Evolutionary conservation across 1,140 invertebrate species (phyloP).

Genomic region (Colletes gigas): DNA sequence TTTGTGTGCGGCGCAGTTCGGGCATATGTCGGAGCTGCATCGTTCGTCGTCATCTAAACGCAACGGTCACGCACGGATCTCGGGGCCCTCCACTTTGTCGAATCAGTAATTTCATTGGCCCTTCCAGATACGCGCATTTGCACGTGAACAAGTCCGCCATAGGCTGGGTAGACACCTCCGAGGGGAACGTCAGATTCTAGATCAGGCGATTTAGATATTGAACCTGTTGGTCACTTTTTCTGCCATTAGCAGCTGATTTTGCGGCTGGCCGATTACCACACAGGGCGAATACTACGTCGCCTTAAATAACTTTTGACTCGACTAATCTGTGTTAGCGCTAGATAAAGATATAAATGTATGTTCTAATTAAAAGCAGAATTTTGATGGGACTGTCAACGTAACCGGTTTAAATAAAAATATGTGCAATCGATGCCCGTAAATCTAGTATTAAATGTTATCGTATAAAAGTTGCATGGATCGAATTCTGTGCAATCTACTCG

Average conservation of each 20-base stretch:
- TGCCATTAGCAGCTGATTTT: background rate
- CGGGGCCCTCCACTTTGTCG: background rate
- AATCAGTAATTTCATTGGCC: slow-evolving; percentile 9
- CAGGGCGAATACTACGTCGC: no score
- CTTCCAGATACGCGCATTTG: slow-evolving; percentile 15
- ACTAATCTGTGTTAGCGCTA: no score
- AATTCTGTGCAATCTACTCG: no score
- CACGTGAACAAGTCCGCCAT: background rate
- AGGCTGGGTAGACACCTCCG: background rate
- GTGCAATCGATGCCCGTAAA: no score
- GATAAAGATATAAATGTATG: no score
- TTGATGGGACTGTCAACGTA: no score
- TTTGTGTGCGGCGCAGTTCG: slow-evolving; percentile 13
- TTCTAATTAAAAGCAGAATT: no score
- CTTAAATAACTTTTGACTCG: no score
- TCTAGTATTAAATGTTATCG: no score
- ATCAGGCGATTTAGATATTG: background rate
- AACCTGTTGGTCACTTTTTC: no score
- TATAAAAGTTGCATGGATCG: no score
- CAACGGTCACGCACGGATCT: slow-evolving; percentile 60
- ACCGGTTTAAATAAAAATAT: no score
- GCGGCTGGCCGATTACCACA: background rate
- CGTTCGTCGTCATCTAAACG: slow-evolving; percentile 55
- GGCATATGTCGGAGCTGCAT: slow-evolving; percentile 46
- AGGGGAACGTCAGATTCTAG: background rate